These are phyloP conservation scores for Cephus sareptanus DNA, from an alignment of 2,888 invertebrate genomes.

Conservation along the genomic window DNA sequence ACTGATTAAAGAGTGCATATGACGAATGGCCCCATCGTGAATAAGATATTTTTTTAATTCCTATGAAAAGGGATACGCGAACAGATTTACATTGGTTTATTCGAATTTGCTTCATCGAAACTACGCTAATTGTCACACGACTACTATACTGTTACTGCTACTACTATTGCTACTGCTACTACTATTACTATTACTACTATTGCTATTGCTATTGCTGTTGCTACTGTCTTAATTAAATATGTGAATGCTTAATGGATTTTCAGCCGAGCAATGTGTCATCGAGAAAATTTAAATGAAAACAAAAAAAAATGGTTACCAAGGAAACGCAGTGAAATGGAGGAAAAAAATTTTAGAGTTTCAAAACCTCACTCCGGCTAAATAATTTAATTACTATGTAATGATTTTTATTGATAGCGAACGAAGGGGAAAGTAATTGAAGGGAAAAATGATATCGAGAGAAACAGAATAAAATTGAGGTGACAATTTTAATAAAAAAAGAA, in stretches of 20 bases:
- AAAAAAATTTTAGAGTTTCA: not conserved
- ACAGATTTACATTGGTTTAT: not conserved
- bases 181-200: constrained; percentile 26
- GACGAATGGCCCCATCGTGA: not conserved
- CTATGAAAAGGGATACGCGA: not conserved
- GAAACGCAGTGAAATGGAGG: constrained; percentile 11
- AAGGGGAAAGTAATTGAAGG: constrained; percentile 56
- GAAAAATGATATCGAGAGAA: constrained; percentile 47
- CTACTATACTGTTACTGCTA: constrained; percentile 31
- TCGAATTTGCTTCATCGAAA: not conserved
- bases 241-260: not conserved
- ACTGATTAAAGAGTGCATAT: not conserved
- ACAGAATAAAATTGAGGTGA: constrained; percentile 9
- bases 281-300: constrained; percentile 18
- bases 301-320: constrained; percentile 7
- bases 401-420: constrained; percentile 60
- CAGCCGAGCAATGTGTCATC: not conserved
- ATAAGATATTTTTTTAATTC: not conserved
- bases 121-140: not conserved
- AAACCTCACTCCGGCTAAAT: not conserved
- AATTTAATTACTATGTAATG: constrained; percentile 57
- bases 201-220: constrained; percentile 30
- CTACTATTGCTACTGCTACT: constrained; percentile 44
- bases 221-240: constrained; percentile 24
- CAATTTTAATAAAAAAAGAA: constrained; percentile 6